Conservation (phyloP, 1,140 invertebrate genomes). For the Oreohelix idahoensis region DNA sequence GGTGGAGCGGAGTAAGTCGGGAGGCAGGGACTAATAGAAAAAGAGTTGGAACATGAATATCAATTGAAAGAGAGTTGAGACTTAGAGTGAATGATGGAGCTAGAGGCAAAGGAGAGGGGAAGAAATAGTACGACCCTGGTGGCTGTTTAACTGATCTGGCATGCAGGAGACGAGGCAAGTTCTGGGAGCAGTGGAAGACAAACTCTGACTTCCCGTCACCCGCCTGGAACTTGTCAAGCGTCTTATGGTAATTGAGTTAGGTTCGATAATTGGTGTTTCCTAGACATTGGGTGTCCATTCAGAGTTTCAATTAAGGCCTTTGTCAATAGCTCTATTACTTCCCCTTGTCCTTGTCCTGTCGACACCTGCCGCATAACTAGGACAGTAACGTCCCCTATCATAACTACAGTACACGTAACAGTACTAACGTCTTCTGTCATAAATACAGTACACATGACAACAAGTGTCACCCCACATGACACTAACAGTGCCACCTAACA, state of each 20-base stretch:
- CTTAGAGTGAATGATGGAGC: slow-evolving; percentile 27
- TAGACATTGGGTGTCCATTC: slow-evolving; percentile 53
- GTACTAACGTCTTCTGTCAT: too few relatives aligned
- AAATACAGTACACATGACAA: too few relatives aligned
- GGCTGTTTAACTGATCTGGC: neutral
- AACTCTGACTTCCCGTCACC: slow-evolving; percentile 32
- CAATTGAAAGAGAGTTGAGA: slow-evolving; percentile 2
- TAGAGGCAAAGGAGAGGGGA: neutral
- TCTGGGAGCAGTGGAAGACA: too few relatives aligned
- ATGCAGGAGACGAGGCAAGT: neutral
- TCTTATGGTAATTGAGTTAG: slow-evolving; percentile 56
- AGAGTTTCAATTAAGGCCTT: slow-evolving; percentile 52
- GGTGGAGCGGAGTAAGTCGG: slow-evolving; percentile 16
- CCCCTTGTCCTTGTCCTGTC: neutral
- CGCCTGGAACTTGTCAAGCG: slow-evolving; percentile 39
- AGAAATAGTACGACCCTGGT: neutral
- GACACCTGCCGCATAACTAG: neutral
- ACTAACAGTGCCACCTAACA: too few relatives aligned
- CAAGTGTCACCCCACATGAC: too few relatives aligned
- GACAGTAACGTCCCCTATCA: neutral
- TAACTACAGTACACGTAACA: neutral
- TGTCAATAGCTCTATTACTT: slow-evolving; percentile 48
- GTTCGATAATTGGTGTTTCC: slow-evolving; percentile 56
- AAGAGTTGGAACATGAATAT: neutral
- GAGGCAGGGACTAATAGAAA: neutral